Evolutionary conservation across 1,140 invertebrate species (phyloP), one percentile per base, ranked within the genome.

Genomic region (Lepidurus arcticus): DNA sequence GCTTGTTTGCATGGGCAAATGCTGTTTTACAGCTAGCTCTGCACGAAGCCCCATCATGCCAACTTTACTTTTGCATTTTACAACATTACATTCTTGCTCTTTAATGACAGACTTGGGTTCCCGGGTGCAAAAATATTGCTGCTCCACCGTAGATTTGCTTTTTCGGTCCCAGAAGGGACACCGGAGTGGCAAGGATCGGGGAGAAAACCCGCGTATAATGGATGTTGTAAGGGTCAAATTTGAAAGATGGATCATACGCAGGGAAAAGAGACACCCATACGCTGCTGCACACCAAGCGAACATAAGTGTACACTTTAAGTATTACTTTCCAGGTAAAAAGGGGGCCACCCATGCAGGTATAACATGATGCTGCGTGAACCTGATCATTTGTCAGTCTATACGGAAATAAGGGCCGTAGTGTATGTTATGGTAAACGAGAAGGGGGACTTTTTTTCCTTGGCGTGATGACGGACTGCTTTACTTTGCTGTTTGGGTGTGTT

Each of bases 351-450:
- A 65, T 65, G 53, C 53, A 65, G 53, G 53, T 65, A 7, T 65
- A 65, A 16, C 53, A 65, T 4, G 53, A 16, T 9, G 53, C 53
- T 65, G 53, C 53, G 53, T 65, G 53, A 65, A 65, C 53, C 53
- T 21, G 53, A 65, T 65, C 53, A 65, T 65, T 65, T 65, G 53
- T 65, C 53, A 65, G 53, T 65, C 53, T 65, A 65, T 65, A 65
- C 16, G 53, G 13, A 65, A 13, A 65, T 65, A n/a, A 65, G 21
- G 53, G 53, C 34, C 34, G 34, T 3, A 34, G 34, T 34, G 34
- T 34, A 34, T 34, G 34, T 34, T 34, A 34, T 34, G 34, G 34
- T 34, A 34, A 34, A 34, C 2, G 34, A 34, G 1, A 65, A 65
- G 13, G 53, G 53, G 53, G 53, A 21, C 7, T 65, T 65, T 34